Evolutionary conservation across 2,797 vertebrate species (phyloP).

Genomic region (Odontamblyopus lacepedii): DNA sequence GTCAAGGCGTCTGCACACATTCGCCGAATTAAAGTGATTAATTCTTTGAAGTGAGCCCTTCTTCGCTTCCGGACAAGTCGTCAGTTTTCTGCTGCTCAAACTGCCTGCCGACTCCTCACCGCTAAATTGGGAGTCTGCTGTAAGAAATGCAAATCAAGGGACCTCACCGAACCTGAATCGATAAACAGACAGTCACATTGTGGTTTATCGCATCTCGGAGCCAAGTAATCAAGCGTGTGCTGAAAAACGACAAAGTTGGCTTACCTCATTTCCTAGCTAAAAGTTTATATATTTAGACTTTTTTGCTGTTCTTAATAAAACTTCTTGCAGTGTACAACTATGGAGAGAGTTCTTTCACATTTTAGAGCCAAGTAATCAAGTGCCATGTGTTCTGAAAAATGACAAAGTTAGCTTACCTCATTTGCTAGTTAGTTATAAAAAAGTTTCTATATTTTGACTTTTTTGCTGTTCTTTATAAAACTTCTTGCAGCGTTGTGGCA

Average conservation of each 20-base stretch:
- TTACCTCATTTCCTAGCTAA: neutral
- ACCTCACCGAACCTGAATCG: neutral
- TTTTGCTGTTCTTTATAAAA: neutral
- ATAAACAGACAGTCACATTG: neutral
- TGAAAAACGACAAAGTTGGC: neutral
- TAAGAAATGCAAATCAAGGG: constrained; percentile 1
- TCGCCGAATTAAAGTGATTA: constrained; percentile 28
- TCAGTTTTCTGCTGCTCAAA: constrained; percentile 11
- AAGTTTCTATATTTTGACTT: too few species aligned
- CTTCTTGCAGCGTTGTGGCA: too few species aligned
- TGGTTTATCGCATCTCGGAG: neutral
- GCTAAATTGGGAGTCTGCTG: constrained; percentile 20
- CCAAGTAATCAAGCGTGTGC: neutral
- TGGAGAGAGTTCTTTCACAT: too few species aligned
- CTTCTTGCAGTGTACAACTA: too few species aligned
- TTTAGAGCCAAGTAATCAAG: too few species aligned
- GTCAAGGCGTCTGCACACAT: constrained; percentile 7
- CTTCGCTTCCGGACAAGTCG: constrained; percentile 13
- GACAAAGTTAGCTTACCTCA: too few species aligned
- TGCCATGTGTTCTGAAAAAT: too few species aligned
- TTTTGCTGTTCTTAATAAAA: neutral
- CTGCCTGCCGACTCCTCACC: constrained; percentile 2
- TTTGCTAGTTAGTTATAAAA: too few species aligned
- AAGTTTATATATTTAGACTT: neutral
- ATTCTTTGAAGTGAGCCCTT: constrained; percentile 21